Conservation (phyloP, 1,140 invertebrate genomes). For the Pectinophora gossypiella region DNA sequence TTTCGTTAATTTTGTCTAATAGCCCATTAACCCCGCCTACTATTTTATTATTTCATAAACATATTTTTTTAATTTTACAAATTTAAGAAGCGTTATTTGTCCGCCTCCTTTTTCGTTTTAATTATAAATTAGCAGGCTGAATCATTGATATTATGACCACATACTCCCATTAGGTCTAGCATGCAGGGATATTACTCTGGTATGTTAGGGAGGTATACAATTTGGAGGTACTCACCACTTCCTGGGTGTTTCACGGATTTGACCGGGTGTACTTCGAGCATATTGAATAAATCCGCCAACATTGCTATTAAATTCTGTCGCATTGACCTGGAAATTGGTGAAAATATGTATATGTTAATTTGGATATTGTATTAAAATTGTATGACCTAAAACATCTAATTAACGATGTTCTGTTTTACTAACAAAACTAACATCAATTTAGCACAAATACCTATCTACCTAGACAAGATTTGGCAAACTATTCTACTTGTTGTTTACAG, state of each 20-base stretch:
- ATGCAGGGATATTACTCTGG: conserved; percentile 44
- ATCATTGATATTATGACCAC: conserved; percentile 72
- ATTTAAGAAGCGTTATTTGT: not conserved
- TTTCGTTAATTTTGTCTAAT: not conserved
- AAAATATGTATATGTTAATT: not conserved
- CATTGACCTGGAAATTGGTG: conserved; percentile 83
- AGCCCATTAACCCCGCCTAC: not conserved
- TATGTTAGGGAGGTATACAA: conserved; percentile 4
- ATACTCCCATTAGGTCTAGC: conserved; percentile 66
- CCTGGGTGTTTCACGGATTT: conserved; percentile 90
- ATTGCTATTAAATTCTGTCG: conserved; percentile 95
- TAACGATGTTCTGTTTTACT: too few species aligned
- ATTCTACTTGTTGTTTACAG: too few species aligned
- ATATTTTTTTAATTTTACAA: not conserved
- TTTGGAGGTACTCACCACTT: conserved; percentile 52
- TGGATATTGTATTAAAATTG: too few species aligned
- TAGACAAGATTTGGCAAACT: too few species aligned
- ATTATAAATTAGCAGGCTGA: conserved; percentile 44
- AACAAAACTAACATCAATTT: too few species aligned
- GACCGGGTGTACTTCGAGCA: conserved; percentile 94
- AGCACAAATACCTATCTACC: too few species aligned
- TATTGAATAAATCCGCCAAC: conserved; percentile 96
- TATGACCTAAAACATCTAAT: too few species aligned
- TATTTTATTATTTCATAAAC: too few species aligned
- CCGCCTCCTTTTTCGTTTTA: not conserved